These are phyloP conservation scores for Phoxinus phoxinus DNA, from an alignment of 2,113 vertebrate genomes.

Conservation along the genomic window DNA sequence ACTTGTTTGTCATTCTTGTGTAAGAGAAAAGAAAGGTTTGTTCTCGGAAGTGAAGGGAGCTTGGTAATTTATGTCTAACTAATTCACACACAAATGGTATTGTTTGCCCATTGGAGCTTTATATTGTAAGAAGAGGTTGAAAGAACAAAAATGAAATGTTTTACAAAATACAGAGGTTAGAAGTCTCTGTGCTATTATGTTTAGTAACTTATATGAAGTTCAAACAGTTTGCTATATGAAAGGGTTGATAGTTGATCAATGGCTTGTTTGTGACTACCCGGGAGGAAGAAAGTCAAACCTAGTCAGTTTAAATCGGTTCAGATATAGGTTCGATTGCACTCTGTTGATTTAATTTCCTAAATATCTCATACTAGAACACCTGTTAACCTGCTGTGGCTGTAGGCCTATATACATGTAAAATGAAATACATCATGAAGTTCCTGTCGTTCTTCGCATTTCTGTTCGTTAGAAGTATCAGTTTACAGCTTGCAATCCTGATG, in stretches of 20 bases:
- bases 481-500: neutral
- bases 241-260: neutral
- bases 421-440: neutral
- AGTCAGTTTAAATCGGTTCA: neutral
- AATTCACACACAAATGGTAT: neutral
- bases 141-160: neutral
- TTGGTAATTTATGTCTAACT: neutral
- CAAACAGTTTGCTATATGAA: neutral
- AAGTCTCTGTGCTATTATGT: neutral
- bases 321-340: neutral
- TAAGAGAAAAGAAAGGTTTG: conserved; percentile 20
- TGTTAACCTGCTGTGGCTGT: neutral
- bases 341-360: neutral
- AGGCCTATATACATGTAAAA: neutral
- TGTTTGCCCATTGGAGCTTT: neutral
- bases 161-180: neutral
- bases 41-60: neutral
- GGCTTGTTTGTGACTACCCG: neutral
- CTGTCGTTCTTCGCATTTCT: neutral
- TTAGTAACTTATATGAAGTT: neutral
- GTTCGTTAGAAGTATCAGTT: neutral
- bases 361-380: conserved; percentile 1
- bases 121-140: neutral
- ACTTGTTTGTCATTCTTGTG: conserved; percentile 3
- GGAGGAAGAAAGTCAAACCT: neutral